These are phyloP conservation scores for Chiroxiphia lanceolata DNA, from an alignment of 2,797 vertebrate genomes.

Conservation along the genomic window DNA sequence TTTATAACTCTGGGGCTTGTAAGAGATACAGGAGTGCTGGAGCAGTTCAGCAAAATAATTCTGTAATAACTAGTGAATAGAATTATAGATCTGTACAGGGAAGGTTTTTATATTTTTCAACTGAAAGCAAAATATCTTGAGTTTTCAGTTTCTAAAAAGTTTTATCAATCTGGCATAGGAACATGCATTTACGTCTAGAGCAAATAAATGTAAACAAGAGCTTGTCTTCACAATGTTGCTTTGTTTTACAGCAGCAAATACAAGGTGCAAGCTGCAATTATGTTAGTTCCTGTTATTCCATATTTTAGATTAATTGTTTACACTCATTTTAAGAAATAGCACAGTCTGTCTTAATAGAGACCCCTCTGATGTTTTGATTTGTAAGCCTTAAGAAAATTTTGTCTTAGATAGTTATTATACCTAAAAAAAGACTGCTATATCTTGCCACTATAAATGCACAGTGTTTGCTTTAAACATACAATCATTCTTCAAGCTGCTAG, in stretches of 20 bases:
- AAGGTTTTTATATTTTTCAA: neutral
- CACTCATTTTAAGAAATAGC: neutral
- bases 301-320: neutral
- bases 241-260: neutral
- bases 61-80: neutral
- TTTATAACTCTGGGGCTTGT: neutral
- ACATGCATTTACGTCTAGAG: neutral
- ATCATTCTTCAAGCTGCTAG: constrained; percentile 55
- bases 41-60: neutral
- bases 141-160: neutral
- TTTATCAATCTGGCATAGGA: neutral
- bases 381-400: neutral
- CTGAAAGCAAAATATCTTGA: neutral
- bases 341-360: neutral
- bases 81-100: neutral
- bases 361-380: neutral
- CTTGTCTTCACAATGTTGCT: neutral
- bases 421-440: neutral
- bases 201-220: neutral
- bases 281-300: neutral
- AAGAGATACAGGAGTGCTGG: neutral
- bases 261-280: neutral
- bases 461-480: neutral
- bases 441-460: neutral
- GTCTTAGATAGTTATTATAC: neutral